Evolutionary conservation across 2,888 invertebrate species (phyloP), one percentile per base, ranked within the genome.

Genomic region (Scaptomyza caliginosa): DNA sequence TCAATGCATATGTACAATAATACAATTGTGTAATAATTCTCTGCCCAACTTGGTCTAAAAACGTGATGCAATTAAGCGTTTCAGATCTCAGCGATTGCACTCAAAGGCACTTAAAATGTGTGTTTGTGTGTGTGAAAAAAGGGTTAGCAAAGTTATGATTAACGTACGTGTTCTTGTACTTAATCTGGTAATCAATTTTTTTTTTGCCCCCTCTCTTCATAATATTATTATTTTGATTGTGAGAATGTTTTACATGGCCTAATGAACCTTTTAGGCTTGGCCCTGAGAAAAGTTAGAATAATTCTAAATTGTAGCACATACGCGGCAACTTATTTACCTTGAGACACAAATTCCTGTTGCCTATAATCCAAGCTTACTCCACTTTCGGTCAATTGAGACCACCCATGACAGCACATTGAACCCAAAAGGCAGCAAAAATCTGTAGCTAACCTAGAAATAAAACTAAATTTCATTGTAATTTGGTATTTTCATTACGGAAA

Each of bases 21-120:
- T 46, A 65, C 77, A 86, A 82, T 82, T 82, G 81, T 82, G 81
- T 88, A 82, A 82, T 86, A 80, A 86, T 86, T 69, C 70, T 79
- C 72, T 59, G 71, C 72, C 66, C 50, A 75, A 66, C 63, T 72
- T 79, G 81, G 67, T 88, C 88, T 82, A 88, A 82, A 88, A 82
- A 83, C 83, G 83, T 83, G 83, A 83, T 88, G 88, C 88, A 88
- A 83, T 83, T 83, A 83, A 75, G 86, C 77, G 57, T 72, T 68
- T 68, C 56, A 82, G 75, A 63, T 75, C 65, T 39, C 48, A 50
- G 49, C 54, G 81, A 63, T 71, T 72, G 59, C 34, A 50, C 23
- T 71, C 64, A 55, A 40, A 62, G 74, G 49, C 74, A 77, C 63
- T 74, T 68, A 50, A 19, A 28, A 13, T 34, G 38, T 58, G 16